phyloP scores from a whole-genome alignment of 2,797 vertebrate genomes.

The Anisognathus igniventris region DNA sequence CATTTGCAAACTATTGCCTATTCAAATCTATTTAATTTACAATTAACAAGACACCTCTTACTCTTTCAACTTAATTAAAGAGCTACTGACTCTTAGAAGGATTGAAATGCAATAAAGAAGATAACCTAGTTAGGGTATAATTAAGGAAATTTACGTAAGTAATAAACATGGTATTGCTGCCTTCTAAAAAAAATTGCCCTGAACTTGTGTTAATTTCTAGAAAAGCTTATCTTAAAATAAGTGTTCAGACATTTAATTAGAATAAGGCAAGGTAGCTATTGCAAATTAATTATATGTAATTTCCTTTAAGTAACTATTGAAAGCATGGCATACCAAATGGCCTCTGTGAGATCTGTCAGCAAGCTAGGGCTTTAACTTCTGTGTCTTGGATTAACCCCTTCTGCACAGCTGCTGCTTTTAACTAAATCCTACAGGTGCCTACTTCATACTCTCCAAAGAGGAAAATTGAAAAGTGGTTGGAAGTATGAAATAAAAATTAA shows the following conservation, averaged over 20 bases:
- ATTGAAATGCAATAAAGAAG: constrained; percentile 74
- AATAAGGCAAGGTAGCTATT: constrained; percentile 44
- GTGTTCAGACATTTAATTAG: constrained; percentile 65
- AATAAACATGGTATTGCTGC: constrained; percentile 67
- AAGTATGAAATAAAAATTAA: neutral
- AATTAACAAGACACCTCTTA: constrained; percentile 75
- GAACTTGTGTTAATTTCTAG: constrained; percentile 46
- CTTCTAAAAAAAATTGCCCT: constrained; percentile 42
- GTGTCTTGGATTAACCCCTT: neutral
- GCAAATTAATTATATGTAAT: constrained; percentile 62
- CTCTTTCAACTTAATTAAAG: constrained; percentile 74
- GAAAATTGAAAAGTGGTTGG: neutral
- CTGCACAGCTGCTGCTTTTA: neutral
- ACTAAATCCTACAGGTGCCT: neutral
- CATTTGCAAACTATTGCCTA: constrained; percentile 70
- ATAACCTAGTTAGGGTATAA: constrained; percentile 73
- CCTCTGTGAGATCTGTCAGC: constrained; percentile 14
- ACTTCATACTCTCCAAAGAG: neutral
- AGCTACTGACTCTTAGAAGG: constrained; percentile 69
- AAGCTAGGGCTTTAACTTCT: constrained; percentile 12
- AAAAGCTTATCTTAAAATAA: constrained; percentile 56
- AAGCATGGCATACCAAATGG: neutral
- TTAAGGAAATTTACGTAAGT: constrained; percentile 73
- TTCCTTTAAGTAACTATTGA: constrained; percentile 53
- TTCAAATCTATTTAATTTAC: constrained; percentile 74